Evolutionary conservation across 1,140 invertebrate genomes (phyloP), one percentile per base, ranked within the genome.

Genomic region (Ceratina japonica): DNA sequence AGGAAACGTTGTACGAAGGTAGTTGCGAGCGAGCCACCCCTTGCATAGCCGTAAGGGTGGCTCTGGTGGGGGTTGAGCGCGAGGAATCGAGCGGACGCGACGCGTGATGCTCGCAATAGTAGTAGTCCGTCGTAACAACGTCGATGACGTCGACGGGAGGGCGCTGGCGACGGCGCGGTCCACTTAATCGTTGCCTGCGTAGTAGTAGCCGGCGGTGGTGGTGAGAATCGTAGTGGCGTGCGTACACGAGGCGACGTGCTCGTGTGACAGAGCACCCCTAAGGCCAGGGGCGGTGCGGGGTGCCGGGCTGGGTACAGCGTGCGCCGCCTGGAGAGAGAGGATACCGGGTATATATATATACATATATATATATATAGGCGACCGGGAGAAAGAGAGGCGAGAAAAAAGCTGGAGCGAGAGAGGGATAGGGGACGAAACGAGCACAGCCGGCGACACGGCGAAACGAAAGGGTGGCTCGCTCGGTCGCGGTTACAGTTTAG

Each of bases 81-180:
- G 64, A 49, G 59, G 64, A 86, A 86, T 80, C 79, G 78, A 84
- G 79, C 84, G 79, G 49, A 72, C 65, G 74, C 79, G 76, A 44
- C 51, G 68, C 76, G 69, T 81, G 52, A 58, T 83, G 56, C 61
- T 52, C 54, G 82, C 59, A 44, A 69, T 76, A 68, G 79, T 77
- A 68, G 79, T 76, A 68, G 79, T 77, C 79, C 58, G 44, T 76
- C 61, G 70, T 80, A 71, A 81, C 80, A 62, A 84, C 71, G 79
- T 72, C 74, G 61, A 59, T 81, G 79, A 84, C 79, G 84, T 82
- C 65, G 75, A 27, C 70, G 69, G 69, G 74, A 73, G 78, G 82
- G 83, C 71, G 84, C 75, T 85, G 44, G 44, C 69, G 71, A 62
- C 64, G 71, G 58, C 64, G 78, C 62, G 79, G 56, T 73, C 71